A percentile compares a stretch with the other conserved stretches of the same genome.
Evolutionary conservation across 2,888 invertebrate genomes (phyloP).

Genomic region (Meganola albula): DNA sequence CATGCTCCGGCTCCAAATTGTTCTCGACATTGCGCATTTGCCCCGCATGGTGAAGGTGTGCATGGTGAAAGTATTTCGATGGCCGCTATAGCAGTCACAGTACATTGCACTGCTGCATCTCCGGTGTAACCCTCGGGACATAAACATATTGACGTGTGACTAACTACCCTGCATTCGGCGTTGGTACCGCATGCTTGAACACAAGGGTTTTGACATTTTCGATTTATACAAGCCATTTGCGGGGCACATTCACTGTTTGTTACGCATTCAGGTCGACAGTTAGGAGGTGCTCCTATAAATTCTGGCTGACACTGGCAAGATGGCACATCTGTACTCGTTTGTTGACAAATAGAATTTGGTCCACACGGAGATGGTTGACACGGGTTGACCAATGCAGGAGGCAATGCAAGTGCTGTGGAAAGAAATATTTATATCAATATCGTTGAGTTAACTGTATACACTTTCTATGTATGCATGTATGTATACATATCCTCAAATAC

Average conservation of each 20-base stretch:
- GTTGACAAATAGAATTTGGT: conserved; percentile 81
- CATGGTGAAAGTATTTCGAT: conserved; percentile 71
- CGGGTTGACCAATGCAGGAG: conserved; percentile 67
- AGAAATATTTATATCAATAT: conserved; percentile 5
- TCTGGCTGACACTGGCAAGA: conserved; percentile 84
- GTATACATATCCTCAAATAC: too few species aligned
- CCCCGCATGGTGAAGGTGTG: conserved; percentile 80
- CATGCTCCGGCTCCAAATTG: conserved; percentile 80
- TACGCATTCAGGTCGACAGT: conserved; percentile 85
- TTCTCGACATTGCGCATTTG: conserved; percentile 80
- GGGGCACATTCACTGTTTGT: conserved; percentile 83
- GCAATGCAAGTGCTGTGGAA: conserved; percentile 45
- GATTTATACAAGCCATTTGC: conserved; percentile 84
- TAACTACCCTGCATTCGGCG: conserved; percentile 86
- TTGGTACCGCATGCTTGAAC: conserved; percentile 84
- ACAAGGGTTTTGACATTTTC: conserved; percentile 87
- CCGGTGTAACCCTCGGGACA: conserved; percentile 84
- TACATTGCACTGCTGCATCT: conserved; percentile 85
- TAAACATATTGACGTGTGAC: conserved; percentile 84
- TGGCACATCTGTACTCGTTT: conserved; percentile 74
- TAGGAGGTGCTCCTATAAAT: conserved; percentile 83
- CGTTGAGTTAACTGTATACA: neutral
- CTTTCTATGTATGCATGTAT: neutral
- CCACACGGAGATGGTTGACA: conserved; percentile 89
- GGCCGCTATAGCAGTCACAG: conserved; percentile 33